A percentile compares a stretch with the other conserved stretches of the same genome.
Evolutionary conservation across 53 echinoderm and acorn worm genomes (phyloP).

Genomic region (Hippasteria phrygiana): DNA sequence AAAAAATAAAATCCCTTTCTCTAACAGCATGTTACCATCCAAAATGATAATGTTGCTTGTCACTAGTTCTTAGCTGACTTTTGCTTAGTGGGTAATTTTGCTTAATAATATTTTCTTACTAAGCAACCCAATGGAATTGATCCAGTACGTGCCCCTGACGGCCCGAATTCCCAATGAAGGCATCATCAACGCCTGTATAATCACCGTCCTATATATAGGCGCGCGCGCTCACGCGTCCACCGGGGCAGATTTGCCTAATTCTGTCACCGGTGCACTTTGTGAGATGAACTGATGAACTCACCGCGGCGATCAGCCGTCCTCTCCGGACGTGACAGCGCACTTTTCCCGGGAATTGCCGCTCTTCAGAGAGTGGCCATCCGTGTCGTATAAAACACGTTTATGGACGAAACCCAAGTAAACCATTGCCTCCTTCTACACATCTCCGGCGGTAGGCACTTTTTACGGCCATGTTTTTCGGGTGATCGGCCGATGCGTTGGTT

Average conservation of each 20-base stretch:
- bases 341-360: not conserved
- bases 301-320: not conserved
- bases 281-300: too few species aligned
- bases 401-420: not conserved
- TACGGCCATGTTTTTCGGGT: not conserved
- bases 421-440: not conserved
- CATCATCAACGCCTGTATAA: too few species aligned
- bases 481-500: not conserved
- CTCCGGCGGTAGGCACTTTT: not conserved
- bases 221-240: not conserved
- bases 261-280: not conserved
- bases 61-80: too few species aligned
- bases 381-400: slow-evolving; percentile 31
- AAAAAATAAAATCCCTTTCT: too few species aligned
- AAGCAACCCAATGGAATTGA: too few species aligned
- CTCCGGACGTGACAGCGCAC: not conserved
- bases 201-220: not conserved
- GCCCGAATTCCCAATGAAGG: too few species aligned
- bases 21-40: too few species aligned
- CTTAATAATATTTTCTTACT: too few species aligned
- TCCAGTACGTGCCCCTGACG: too few species aligned
- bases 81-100: too few species aligned
- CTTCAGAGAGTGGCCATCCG: not conserved
- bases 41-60: too few species aligned
- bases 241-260: not conserved